phyloP scores from a whole-genome alignment of 2,113 vertebrate genomes.

The Prolemur simus region DNA sequence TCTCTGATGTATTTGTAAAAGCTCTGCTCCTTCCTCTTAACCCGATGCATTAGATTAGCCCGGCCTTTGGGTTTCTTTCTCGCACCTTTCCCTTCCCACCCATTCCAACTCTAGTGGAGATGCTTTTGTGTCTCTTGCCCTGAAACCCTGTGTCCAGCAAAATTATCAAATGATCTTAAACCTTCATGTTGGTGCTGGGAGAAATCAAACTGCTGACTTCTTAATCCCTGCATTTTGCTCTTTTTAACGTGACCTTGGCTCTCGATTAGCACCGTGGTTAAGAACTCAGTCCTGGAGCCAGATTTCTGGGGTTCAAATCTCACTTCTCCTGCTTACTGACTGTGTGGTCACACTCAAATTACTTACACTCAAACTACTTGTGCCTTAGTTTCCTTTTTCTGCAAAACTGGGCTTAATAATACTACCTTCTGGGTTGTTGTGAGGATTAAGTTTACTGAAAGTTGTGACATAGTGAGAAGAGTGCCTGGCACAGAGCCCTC shows the following conservation, averaged over 20 bases:
- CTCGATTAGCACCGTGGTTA: not conserved
- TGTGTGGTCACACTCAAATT: not conserved
- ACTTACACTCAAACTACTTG: not conserved
- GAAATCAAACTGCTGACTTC: not conserved
- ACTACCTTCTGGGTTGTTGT: not conserved
- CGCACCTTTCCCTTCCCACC: not conserved
- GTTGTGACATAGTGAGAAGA: not conserved
- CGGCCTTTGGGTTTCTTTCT: not conserved
- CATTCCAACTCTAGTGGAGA: not conserved
- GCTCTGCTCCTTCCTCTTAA: slow-evolving; percentile 55
- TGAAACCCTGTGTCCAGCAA: not conserved
- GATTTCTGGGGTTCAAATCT: not conserved
- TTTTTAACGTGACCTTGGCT: not conserved
- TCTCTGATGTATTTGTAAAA: slow-evolving; percentile 60
- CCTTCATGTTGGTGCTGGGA: not conserved
- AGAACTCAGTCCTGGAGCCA: not conserved
- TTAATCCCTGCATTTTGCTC: not conserved
- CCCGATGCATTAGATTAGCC: not conserved
- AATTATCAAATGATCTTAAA: not conserved
- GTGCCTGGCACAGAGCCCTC: not conserved
- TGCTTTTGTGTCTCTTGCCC: not conserved
- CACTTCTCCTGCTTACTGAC: not conserved
- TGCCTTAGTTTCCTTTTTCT: not conserved
- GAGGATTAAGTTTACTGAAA: not conserved
- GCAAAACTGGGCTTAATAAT: not conserved